phyloP scores from a whole-genome alignment of 2,113 vertebrate species.

The Papio anubis region DNA sequence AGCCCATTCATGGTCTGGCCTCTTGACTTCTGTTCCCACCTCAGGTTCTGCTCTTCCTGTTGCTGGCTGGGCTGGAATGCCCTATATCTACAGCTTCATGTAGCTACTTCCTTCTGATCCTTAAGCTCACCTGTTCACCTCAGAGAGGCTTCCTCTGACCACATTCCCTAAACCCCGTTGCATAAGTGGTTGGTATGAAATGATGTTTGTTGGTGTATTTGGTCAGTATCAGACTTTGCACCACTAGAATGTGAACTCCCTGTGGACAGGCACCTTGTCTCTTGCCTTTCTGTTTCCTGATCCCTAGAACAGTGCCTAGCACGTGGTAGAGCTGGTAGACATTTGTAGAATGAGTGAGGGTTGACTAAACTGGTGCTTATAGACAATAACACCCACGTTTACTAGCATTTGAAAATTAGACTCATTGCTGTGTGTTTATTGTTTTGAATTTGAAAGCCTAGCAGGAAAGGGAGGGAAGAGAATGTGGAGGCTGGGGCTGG shows the following conservation, averaged over 20 bases:
- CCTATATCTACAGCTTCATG: neutral
- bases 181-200: neutral
- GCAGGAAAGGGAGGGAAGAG: neutral
- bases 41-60: neutral
- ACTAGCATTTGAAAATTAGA: neutral
- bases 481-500: neutral
- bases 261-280: neutral
- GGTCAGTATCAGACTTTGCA: neutral
- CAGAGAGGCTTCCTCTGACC: neutral
- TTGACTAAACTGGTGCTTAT: neutral
- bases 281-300: neutral
- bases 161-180: neutral
- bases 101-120: neutral
- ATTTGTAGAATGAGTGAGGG: neutral
- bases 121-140: neutral
- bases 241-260: neutral
- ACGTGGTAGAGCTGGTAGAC: neutral
- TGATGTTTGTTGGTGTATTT: neutral
- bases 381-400: neutral
- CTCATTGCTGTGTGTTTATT: neutral
- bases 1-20: neutral
- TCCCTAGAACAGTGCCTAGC: neutral
- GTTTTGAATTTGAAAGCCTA: conserved; percentile 20
- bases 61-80: neutral
- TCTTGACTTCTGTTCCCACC: neutral